Evolutionary conservation across 1,140 invertebrate species (phyloP).

Genomic region (Mercenaria mercenaria): DNA sequence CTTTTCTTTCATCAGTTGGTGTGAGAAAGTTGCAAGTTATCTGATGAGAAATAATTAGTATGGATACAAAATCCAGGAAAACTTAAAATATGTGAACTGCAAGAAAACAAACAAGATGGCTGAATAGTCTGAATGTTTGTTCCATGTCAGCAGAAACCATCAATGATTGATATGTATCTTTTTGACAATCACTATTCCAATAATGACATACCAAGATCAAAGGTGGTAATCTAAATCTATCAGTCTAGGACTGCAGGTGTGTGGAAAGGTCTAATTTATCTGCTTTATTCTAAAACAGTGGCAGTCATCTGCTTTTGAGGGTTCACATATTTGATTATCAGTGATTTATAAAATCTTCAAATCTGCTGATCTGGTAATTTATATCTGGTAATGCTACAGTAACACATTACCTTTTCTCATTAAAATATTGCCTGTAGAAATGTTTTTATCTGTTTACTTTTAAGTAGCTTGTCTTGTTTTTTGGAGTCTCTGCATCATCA

Average conservation of each 20-base stretch:
- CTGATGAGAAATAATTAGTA: too few relatives aligned
- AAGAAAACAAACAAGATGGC: too few relatives aligned
- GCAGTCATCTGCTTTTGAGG: background rate
- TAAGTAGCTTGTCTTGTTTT: too few relatives aligned
- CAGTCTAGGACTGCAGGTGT: background rate
- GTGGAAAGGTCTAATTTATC: background rate
- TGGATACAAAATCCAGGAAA: too few relatives aligned
- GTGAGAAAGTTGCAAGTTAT: too few relatives aligned
- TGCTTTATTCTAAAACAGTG: background rate
- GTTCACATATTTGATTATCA: background rate
- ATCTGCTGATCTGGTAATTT: background rate
- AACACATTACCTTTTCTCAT: too few relatives aligned
- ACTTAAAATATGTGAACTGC: too few relatives aligned
- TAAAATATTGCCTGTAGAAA: too few relatives aligned
- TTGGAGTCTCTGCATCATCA: too few relatives aligned
- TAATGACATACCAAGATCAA: conserved; percentile 13
- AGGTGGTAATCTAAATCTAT: background rate
- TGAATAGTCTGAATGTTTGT: background rate
- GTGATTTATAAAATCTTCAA: background rate
- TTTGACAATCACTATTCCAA: conserved; percentile 3
- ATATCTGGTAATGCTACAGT: too few relatives aligned
- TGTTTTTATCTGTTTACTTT: too few relatives aligned
- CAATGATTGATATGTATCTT: conserved; percentile 6
- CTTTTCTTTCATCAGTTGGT: too few relatives aligned
- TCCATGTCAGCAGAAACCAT: background rate